Base-by-base conservation (phyloP, 2,113 vertebrate genomes). In the Willisornis vidua region DNA sequence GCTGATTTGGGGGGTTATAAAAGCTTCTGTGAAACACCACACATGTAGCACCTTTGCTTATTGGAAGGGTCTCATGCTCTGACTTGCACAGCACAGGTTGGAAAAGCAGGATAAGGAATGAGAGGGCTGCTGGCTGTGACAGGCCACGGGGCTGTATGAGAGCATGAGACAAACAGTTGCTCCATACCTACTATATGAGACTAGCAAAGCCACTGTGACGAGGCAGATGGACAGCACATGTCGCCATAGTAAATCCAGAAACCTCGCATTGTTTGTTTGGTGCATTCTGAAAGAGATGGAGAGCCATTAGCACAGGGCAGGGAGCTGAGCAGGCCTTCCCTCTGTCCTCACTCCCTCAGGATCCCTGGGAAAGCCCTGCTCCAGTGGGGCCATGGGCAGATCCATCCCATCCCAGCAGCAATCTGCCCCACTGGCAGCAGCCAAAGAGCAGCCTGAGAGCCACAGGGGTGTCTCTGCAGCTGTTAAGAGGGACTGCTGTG, bases 181-280 rank as follows among this genome's bases (percentile, higher is more conserved):
- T 63, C 81, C 96, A 57, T 98, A 99, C 99, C 99, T 99, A 98
- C 99, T 99, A 97, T 99, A 99, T 70, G 99, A 99, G 93, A 99
- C 99, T 37, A 98, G 98, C 90, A 99, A 98, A 96, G 99, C 99
- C 65, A 97, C 96, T 57, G 98, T 98, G 97, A 99, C 97, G 91
- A 99, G 98, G 94, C 98, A 97, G 94, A 99, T 96, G 87, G 99
- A 99, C 90, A 99, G 98, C 95, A 99, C 92, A 13, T 99, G 99
- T 98, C 99, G 98, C 99, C 99, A 99, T 71, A 99, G 98, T 97
- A 99, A 96, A 97, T 99, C 99, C 98, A 99, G 98, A 98, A 99
- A 99, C 87, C 99, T 99, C 74, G 99, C 99, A 35, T 99, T 99
- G 98, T 99, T 99, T 77, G 99, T 99, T 97, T 99, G 99, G 98